A percentile compares a stretch with the other conserved stretches of the same genome.
These are phyloP conservation scores for Prorops nasuta DNA, from an alignment of 1,140 invertebrate species.

Conservation along the genomic window DNA sequence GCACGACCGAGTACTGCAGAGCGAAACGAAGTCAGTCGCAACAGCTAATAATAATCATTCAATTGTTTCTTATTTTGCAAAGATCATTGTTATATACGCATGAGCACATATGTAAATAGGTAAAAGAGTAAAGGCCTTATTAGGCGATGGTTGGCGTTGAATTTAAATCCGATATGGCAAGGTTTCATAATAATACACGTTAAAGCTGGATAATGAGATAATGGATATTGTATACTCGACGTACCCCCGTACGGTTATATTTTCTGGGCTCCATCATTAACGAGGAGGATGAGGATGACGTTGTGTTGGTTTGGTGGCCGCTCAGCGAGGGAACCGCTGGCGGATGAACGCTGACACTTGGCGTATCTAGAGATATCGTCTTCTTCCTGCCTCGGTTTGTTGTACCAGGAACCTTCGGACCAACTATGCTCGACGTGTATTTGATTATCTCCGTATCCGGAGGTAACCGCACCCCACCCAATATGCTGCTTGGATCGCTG, in stretches of 20 bases:
- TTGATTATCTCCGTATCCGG: constrained; percentile 89
- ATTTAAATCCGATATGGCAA: too few species aligned
- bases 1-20: too few species aligned
- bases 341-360: constrained; percentile 67
- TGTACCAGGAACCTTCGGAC: constrained; percentile 77
- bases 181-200: too few species aligned
- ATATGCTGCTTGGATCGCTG: constrained; percentile 75
- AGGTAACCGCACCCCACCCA: constrained; percentile 76
- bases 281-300: constrained; percentile 33
- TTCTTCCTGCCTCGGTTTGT: constrained; percentile 82
- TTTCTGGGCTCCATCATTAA: constrained; percentile 49
- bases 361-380: constrained; percentile 80
- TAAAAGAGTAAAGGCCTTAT: too few species aligned
- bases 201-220: too few species aligned
- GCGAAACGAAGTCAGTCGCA: too few species aligned
- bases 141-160: too few species aligned
- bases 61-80: too few species aligned
- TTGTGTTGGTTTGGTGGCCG: constrained; percentile 47
- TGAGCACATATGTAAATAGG: too few species aligned
- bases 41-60: too few species aligned
- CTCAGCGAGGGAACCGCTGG: constrained; percentile 43
- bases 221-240: constrained; percentile 5
- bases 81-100: too few species aligned
- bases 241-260: constrained; percentile 47
- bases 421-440: constrained; percentile 80